A percentile compares a stretch with the other conserved stretches of the same genome.
These are phyloP conservation scores for Drosophila colorata DNA, from an alignment of 2,888 invertebrate species.

Conservation along the genomic window DNA sequence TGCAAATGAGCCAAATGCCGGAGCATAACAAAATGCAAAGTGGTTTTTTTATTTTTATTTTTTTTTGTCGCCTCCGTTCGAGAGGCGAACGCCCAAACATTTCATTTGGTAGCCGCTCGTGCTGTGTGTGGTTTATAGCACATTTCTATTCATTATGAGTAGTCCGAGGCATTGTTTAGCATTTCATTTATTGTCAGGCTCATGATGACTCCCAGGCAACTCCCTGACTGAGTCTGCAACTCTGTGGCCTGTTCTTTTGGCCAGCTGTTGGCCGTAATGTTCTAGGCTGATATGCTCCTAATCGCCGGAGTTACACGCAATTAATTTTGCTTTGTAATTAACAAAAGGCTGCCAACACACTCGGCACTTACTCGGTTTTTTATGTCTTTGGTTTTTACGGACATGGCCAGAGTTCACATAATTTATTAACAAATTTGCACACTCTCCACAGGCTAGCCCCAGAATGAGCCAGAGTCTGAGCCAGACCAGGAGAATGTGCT, in stretches of 20 bases:
- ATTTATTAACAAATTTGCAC: slow-evolving; percentile 75
- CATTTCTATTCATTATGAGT: slow-evolving; percentile 79
- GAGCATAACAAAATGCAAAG: slow-evolving; percentile 60
- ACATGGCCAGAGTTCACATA: slow-evolving; percentile 61
- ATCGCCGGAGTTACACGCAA: slow-evolving; percentile 76
- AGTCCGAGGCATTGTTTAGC: slow-evolving; percentile 64
- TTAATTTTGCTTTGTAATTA: slow-evolving; percentile 79
- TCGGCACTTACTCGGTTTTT: slow-evolving; percentile 52
- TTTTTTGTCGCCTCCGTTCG: slow-evolving; percentile 19
- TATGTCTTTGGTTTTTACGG: slow-evolving; percentile 69
- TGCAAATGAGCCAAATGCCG: slow-evolving; percentile 74
- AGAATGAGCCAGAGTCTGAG: no score
- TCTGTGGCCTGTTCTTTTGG: slow-evolving; percentile 8
- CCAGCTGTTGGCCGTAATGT: slow-evolving; percentile 35
- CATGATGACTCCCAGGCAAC: slow-evolving; percentile 47
- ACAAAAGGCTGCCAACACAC: slow-evolving; percentile 45
- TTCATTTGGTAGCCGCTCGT: slow-evolving; percentile 19
- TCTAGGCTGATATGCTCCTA: slow-evolving; percentile 59
- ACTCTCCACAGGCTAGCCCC: slow-evolving; percentile 29
- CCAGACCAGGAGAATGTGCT: background rate
- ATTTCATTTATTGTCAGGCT: slow-evolving; percentile 70
- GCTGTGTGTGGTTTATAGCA: slow-evolving; percentile 62
- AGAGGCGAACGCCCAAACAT: slow-evolving; percentile 33
- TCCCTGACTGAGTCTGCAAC: background rate
- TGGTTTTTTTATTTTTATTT: slow-evolving; percentile 19